Conservation (phyloP, 2,888 invertebrate genomes). For the Brenthis ino region DNA sequence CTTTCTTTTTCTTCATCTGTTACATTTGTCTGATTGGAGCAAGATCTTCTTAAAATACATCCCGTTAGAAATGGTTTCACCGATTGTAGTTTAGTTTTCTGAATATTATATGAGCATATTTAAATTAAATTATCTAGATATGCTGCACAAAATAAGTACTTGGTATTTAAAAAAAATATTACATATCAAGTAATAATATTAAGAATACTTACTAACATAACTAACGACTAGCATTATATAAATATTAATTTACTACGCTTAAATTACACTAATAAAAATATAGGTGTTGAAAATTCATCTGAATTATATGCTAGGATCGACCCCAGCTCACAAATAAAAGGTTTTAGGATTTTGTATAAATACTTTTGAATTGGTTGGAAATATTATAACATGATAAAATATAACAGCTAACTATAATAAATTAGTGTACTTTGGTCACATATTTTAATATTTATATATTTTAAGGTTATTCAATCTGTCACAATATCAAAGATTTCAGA, state of each 20-base stretch:
- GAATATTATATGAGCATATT: constrained; percentile 35
- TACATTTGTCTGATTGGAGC: constrained; percentile 42
- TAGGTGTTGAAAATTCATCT: too few relatives aligned
- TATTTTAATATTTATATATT: too few relatives aligned
- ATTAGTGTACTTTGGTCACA: too few relatives aligned
- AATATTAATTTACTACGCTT: not conserved
- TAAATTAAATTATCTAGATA: not conserved
- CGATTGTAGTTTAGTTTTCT: constrained; percentile 47
- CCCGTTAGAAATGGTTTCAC: constrained; percentile 18
- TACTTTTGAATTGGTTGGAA: too few relatives aligned
- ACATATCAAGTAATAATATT: not conserved
- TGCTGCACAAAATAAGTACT: not conserved
- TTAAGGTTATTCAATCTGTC: too few relatives aligned
- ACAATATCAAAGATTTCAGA: too few relatives aligned
- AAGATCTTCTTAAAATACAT: constrained; percentile 27
- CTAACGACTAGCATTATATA: constrained; percentile 11
- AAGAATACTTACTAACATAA: constrained; percentile 45
- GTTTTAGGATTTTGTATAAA: too few relatives aligned
- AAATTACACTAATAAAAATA: not conserved
- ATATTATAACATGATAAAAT: too few relatives aligned
- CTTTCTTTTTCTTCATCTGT: constrained; percentile 66
- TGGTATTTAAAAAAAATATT: too few relatives aligned
- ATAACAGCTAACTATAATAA: too few relatives aligned
- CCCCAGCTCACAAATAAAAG: too few relatives aligned
- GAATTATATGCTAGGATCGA: too few relatives aligned